phyloP scores from a whole-genome alignment of 2,888 invertebrate species.

The Cylloceria caligata region DNA sequence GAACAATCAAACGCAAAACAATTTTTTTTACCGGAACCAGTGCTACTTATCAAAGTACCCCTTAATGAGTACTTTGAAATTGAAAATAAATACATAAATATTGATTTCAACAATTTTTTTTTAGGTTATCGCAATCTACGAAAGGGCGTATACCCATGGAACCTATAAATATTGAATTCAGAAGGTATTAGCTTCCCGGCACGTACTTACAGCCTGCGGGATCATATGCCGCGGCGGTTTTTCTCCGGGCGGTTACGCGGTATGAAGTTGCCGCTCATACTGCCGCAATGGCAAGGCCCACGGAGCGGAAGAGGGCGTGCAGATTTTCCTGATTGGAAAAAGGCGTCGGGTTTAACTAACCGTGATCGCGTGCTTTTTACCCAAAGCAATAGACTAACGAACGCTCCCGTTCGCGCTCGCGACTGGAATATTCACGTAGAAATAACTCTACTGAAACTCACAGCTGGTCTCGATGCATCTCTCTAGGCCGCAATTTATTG shows the following conservation, averaged over 20 bases:
- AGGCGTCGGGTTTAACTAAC: conserved; percentile 80
- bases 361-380: conserved; percentile 78
- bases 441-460: conserved; percentile 11
- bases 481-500: background rate
- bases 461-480: conserved; percentile 50
- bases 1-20: too few relatives aligned
- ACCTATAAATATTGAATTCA: conserved; percentile 40
- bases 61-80: too few relatives aligned
- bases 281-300: conserved; percentile 54
- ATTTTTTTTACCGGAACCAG: too few relatives aligned
- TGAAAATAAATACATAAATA: too few relatives aligned
- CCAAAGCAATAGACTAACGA: conserved; percentile 80
- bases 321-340: conserved; percentile 78
- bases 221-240: conserved; percentile 21
- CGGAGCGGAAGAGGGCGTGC: conserved; percentile 62
- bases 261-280: background rate
- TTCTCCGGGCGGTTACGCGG: conserved; percentile 3
- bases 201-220: conserved; percentile 27
- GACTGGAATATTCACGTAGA: conserved; percentile 73
- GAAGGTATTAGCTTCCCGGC: conserved; percentile 49
- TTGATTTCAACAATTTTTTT: background rate
- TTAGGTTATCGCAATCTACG: background rate
- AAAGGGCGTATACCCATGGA: background rate
- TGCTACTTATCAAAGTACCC: too few relatives aligned
- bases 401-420: conserved; percentile 70